Evolutionary conservation across 2,113 vertebrate species (phyloP), one percentile per base, ranked within the genome.

Genomic region (Ageneiosus marmoratus): DNA sequence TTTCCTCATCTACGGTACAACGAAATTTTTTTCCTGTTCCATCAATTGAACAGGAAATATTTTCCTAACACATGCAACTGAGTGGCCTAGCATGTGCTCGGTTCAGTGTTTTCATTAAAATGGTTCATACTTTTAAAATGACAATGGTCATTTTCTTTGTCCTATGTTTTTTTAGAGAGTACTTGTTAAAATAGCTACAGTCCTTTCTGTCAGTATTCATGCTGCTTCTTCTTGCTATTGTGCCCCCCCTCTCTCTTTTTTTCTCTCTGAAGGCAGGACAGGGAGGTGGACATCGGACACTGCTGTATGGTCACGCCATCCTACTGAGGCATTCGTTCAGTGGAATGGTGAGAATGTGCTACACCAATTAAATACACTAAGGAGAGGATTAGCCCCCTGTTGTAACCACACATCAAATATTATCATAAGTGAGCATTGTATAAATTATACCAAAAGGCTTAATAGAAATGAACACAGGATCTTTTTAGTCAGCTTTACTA

Each of bases 281-380:
- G 89, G 97, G 96, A 18, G 96, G 97, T 48, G 96, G 97, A 90
- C 97, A 98, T 90, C 94, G 97, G 85, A 99, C 97, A 24, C 94
- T 99, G 88, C 95, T 99, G 0, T 98, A 99, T 0, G 97, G 97
- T 88, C 97, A 99, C 0, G 97, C 97, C 3, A 96, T 99, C 70
- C 96, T 99, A 27, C 95, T 99, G 77, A 94, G 96, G 9, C 97
- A 99, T 91, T 97, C 97, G 2, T 99, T 98, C 73, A 99, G 97
- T 82, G 93, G 91, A 85, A 99, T 99, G 97, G 97, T 99, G 87
- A 95, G 97, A 89, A 88, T 65, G 27, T 37, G 75, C 27, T 20
- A 77, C 60, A 78, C 83, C 34, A 46, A 86, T 85, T 86, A 82
- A 86, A 83, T 69, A 56, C 70, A 65, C 55, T 34, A 9, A 65